phyloP scores from a whole-genome alignment of 2,888 invertebrate genomes.

The Ametastegia equiseti region DNA sequence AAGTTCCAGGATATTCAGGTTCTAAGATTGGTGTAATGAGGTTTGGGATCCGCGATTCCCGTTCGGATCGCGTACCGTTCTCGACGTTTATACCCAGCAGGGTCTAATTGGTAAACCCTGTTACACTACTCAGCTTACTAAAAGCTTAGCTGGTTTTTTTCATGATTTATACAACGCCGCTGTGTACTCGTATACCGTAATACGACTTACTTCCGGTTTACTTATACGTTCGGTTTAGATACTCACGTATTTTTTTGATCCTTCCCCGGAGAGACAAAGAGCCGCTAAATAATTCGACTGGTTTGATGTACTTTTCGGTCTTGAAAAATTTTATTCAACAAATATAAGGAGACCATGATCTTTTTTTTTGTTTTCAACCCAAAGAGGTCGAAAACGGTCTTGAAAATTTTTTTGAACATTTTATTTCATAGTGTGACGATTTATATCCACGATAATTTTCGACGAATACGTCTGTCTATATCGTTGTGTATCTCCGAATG shows the following conservation, averaged over 20 bases:
- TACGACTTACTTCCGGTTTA: conserved; percentile 55
- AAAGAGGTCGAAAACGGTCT: no score
- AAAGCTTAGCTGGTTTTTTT: conserved; percentile 58
- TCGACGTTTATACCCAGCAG: conserved; percentile 62
- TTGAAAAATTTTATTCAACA: no score
- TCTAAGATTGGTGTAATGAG: background rate
- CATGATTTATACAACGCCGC: conserved; percentile 61
- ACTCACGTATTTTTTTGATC: background rate
- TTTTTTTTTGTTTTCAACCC: no score
- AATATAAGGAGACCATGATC: no score
- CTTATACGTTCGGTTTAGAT: background rate
- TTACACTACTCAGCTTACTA: conserved; percentile 63
- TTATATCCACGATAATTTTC: no score
- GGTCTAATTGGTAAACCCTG: conserved; percentile 69
- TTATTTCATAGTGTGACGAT: no score
- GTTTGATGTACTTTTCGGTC: no score
- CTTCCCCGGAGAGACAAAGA: no score
- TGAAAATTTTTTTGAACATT: no score
- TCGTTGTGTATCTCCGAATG: background rate
- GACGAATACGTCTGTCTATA: background rate
- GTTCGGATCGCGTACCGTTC: conserved; percentile 1
- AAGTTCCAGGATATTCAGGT: background rate
- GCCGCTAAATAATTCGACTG: background rate
- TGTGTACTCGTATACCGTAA: conserved; percentile 38
- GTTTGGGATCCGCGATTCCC: conserved; percentile 16